Percentiles rank a stretch among this genome's conserved stretches.
Evolutionary conservation across 2,113 vertebrate species (phyloP).

Genomic region (Pachycephala philippinensis): DNA sequence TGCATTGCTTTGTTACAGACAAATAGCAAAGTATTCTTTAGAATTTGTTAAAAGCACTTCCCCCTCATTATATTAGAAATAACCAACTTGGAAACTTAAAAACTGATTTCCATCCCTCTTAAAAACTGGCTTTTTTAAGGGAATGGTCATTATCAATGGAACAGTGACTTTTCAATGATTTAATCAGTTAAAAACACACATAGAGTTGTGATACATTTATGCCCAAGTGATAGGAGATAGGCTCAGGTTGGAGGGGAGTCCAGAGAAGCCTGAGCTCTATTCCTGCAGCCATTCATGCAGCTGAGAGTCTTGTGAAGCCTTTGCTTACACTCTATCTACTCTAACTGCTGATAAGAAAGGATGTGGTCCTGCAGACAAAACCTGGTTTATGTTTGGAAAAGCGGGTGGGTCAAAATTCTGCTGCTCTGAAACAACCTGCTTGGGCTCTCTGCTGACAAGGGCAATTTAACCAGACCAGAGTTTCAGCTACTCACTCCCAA

Average conservation of each 20-base stretch:
- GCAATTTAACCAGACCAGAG: neutral
- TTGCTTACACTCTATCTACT: neutral
- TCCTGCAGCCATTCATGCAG: neutral
- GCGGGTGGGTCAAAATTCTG: neutral
- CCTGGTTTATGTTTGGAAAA: neutral
- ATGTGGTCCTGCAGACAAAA: neutral
- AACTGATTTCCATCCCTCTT: neutral
- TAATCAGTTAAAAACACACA: neutral
- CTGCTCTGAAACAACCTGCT: neutral
- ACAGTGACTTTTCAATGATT: neutral
- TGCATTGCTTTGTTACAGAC: neutral
- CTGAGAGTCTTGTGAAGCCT: neutral
- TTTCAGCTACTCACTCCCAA: neutral
- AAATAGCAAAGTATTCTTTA: neutral
- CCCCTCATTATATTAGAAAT: neutral
- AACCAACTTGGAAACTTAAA: neutral
- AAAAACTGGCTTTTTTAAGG: neutral
- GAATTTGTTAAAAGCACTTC: neutral
- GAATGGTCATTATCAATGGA: neutral
- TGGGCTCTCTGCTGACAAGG: neutral
- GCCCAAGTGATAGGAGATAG: neutral
- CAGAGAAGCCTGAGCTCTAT: neutral
- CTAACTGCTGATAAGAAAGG: neutral
- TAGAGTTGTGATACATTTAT: neutral
- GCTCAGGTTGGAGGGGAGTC: neutral